Conservation (phyloP, 2,113 vertebrate species). For the Pomatostomus ruficeps region DNA sequence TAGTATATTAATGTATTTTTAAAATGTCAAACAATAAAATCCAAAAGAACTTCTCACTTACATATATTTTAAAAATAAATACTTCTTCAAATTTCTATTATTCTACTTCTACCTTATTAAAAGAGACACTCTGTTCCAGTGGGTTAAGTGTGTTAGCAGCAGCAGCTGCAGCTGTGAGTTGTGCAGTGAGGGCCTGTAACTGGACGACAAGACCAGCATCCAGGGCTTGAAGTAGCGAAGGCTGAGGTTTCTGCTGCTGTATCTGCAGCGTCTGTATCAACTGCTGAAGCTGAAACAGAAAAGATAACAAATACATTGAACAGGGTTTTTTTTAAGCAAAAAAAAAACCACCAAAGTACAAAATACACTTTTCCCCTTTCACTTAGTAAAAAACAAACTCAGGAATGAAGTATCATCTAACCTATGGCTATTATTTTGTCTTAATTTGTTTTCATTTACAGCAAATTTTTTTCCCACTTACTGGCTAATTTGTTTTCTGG, state of each 20-base stretch:
- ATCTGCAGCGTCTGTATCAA: conserved; percentile 95
- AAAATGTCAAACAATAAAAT: neutral
- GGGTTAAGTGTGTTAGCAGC: conserved; percentile 93
- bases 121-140: conserved; percentile 91
- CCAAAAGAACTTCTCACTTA: neutral
- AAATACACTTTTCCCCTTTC: neutral
- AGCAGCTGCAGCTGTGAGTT: conserved; percentile 93
- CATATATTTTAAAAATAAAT: neutral
- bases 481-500: conserved; percentile 59
- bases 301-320: neutral
- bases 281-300: conserved; percentile 85
- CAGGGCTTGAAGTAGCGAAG: conserved; percentile 92
- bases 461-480: conserved; percentile 55
- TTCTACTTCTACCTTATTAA: conserved; percentile 87
- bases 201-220: conserved; percentile 96
- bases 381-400: neutral
- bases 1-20: neutral
- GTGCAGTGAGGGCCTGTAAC: conserved; percentile 94
- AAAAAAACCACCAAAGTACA: neutral
- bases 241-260: conserved; percentile 98
- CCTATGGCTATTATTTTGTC: neutral
- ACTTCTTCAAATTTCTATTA: neutral
- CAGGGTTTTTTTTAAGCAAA: neutral
- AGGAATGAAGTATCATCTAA: neutral
- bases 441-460: conserved; percentile 13